A percentile compares a stretch with the other conserved stretches of the same genome.
Conservation (phyloP, 2,797 vertebrate genomes). For the Chaetophractus vellerosus region DNA sequence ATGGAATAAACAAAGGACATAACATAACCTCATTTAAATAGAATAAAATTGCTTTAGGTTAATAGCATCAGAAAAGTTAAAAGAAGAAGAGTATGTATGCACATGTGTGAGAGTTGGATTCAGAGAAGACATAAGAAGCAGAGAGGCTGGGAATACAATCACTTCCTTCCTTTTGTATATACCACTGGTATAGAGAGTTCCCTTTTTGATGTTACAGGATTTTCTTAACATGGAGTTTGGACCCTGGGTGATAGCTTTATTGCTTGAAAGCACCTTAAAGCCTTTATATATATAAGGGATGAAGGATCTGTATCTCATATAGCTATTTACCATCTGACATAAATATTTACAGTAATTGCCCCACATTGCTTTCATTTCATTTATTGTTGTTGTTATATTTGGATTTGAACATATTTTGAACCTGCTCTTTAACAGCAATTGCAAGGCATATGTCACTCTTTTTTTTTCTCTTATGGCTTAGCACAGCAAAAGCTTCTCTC, state of each 20-base stretch:
- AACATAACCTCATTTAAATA: background rate
- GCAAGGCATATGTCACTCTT: background rate
- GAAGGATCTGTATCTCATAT: background rate
- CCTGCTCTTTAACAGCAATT: background rate
- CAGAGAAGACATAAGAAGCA: background rate
- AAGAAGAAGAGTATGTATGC: background rate
- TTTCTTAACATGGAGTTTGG: background rate
- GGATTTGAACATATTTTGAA: constrained; percentile 32
- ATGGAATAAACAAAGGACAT: background rate
- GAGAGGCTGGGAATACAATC: background rate
- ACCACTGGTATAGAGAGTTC: background rate
- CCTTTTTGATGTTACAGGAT: background rate
- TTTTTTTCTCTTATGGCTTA: background rate
- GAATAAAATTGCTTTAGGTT: background rate
- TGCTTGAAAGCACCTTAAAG: background rate
- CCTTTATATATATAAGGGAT: too few relatives aligned
- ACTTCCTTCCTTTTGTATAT: background rate
- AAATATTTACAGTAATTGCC: background rate
- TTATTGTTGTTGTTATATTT: constrained; percentile 9
- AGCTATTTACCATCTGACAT: background rate
- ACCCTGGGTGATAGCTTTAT: background rate
- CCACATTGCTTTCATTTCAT: background rate
- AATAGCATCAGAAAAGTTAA: background rate
- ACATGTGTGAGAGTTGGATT: background rate
- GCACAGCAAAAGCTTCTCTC: too few relatives aligned